Base-by-base conservation (phyloP, 2,888 invertebrate species). In the Ferrisia virgata region DNA sequence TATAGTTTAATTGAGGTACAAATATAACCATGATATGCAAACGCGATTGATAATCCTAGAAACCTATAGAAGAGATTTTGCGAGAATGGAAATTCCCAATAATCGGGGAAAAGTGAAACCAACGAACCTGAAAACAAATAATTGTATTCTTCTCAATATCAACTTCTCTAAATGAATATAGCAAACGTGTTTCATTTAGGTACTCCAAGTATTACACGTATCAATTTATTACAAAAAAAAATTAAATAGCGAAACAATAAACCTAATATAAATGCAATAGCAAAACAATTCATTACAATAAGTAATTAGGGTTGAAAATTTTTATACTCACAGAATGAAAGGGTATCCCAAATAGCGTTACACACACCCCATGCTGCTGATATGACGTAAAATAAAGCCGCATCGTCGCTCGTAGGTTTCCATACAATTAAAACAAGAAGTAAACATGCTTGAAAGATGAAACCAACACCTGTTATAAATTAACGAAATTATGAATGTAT, bases 321-420 rank as follows among this genome's bases (percentile, higher is more conserved):
- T 11, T 76, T 18, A 78, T 84, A 89, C 89, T 86, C 88, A 90
- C 87, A 88, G 88, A 86, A 90, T 81, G 90, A 88, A 28, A 92
- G 88, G 3, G 94, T 94, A 87, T 95, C 95, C 95, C 95, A 95
- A 86, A 95, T 93, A 25, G 94, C 94, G 84, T 95, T 94, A 88
- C 95, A 95, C 2, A 95, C 95, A 18, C 95, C 95, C 95, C 95
- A 95, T 0, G 94, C 94, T 0, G 95, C 94, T 2, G 94, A 94
- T 81, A 95, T 94, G 28, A 95, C 94, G 86, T 94, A 94, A 85
- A 95, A 94, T 82, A 95, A 90, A 0, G 95, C 95, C 18, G 94
- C 92, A 87, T 95, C 95, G 83, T 95, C 94, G 85, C 92, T 92
- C 0, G 94, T 93, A 0, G 95, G 95, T 86, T 94, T 92, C 95